Evolutionary conservation across 2,113 vertebrate genomes (phyloP), one percentile per base, ranked within the genome.

Genomic region (Buteo buteo): DNA sequence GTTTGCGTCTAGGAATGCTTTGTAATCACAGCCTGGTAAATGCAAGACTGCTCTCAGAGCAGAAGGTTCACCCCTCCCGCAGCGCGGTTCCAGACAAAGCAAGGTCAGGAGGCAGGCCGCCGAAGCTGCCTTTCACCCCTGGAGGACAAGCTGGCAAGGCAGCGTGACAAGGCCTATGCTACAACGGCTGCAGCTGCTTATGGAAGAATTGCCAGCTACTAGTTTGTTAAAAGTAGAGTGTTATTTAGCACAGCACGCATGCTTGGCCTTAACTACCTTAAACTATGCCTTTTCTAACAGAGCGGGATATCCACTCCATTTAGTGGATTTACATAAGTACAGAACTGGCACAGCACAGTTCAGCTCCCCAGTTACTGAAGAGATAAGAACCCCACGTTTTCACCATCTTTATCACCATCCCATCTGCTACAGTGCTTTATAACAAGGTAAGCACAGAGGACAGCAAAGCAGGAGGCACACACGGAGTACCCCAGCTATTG

Each of bases 141-240:
- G 6, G 13, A 45, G 57, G 25, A 10, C 15, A 13, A 36, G 9
- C 25, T 6, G 18, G 25, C 12, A 13, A 10, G 34, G 31, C 36
- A 15, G 3, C 3, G 0, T 5, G 28, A 6, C 5, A 3, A 0
- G 0, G 17, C 52, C 74, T 8, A 0, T 2, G 10, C 22, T 17
- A 22, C 29, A 13, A 10, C 0, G 0, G 22, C 74, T 40, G 47
- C 70, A 36, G 25, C 36, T 1, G 0, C 64, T 55, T 16, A 12
- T 6, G 32, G 24, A 36, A 42, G 15, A 49, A 36, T 9, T 31
- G 31, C 21, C 54, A 40, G 34, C 29, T 19, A 42, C 18, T 3
- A 3, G 5, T 65, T 69, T 32, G 12, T 71, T 74, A 18, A 16
- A 78, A 72, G 29, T 7, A 50, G 13, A 59, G 38, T 17, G 16